phyloP scores from a whole-genome alignment of 2,797 vertebrate species.

The Chaetophractus vellerosus region DNA sequence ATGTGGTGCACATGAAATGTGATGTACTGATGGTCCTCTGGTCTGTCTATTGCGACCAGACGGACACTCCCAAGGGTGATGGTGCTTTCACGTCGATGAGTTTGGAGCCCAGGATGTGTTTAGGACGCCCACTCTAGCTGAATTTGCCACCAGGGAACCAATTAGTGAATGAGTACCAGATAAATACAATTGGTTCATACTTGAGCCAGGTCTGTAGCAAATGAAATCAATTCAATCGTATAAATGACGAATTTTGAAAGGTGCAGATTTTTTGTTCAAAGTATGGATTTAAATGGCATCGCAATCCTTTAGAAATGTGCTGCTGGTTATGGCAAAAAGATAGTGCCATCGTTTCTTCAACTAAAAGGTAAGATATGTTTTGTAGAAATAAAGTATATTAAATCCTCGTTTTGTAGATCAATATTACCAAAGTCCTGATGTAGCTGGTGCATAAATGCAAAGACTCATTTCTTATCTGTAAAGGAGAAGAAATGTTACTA shows the following conservation, averaged over 20 bases:
- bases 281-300: constrained; percentile 19
- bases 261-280: not conserved
- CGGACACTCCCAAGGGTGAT: not conserved
- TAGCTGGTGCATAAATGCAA: constrained; percentile 13
- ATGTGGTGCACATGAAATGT: not conserved
- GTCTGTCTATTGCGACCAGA: not conserved
- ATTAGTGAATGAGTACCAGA: not conserved
- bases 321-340: constrained; percentile 47
- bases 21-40: not conserved
- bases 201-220: constrained; percentile 10
- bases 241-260: constrained; percentile 51
- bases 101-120: not conserved
- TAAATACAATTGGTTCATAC: not conserved
- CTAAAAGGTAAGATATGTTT: constrained; percentile 74
- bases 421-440: constrained; percentile 72
- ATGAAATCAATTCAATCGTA: not conserved
- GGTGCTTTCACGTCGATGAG: not conserved
- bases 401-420: constrained; percentile 67
- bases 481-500: constrained; percentile 79
- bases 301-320: constrained; percentile 70
- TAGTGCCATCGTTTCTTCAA: constrained; percentile 68
- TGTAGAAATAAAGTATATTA: constrained; percentile 66
- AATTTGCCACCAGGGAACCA: not conserved
- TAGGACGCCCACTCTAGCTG: not conserved
- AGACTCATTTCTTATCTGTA: constrained; percentile 76